Evolutionary conservation across 2,113 vertebrate species (phyloP), one percentile per base, ranked within the genome.

Genomic region (Sarotherodon lohbergeri): DNA sequence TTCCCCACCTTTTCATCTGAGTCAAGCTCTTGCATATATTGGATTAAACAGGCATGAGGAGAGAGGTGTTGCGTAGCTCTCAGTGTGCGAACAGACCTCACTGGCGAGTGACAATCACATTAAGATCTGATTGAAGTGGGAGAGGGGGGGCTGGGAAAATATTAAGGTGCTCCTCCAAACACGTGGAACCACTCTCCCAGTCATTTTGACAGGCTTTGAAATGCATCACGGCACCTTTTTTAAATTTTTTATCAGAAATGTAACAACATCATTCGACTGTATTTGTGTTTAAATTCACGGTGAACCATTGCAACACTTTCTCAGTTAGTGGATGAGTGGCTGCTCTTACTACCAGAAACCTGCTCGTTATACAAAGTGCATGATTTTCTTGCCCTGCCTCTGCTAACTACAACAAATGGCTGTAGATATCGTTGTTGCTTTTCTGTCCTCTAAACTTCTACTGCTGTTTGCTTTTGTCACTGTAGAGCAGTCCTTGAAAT

Each of bases 1-100:
- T 92, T 90, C 87, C 48, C 90, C 89, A 86, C 86, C 91, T 94
- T 95, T 94, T 93, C 89, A 93, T 95, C 90, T 89, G 86, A 89
- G 90, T 91, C 79, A 19, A 89, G 89, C 90, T 87, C 85, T 81
- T 88, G 83, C 91, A 84, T 88, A 92, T 73, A 91, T 85, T 85
- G 88, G 88, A 91, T 91, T 87, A 89, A 94, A 89, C 52, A 82
- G 89, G 83, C 87, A 87, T 88, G 92, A 84, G 78, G 82, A 73
- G 68, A 92, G 81, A 92, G 90, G 92, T 87, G 88, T 88, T 89
- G 91, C 84, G 22, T 80, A 83, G 87, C 90, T 88, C 46, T 83
- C 36, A 5, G 68, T 66, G 88, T 78, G 73, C 1, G 19, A 90
- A 76, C 57, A n/a, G 7, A 79, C 29, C 48, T 88, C 82, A 34